Conservation (phyloP, 1,140 invertebrate genomes). For the Orius insidiosus region DNA sequence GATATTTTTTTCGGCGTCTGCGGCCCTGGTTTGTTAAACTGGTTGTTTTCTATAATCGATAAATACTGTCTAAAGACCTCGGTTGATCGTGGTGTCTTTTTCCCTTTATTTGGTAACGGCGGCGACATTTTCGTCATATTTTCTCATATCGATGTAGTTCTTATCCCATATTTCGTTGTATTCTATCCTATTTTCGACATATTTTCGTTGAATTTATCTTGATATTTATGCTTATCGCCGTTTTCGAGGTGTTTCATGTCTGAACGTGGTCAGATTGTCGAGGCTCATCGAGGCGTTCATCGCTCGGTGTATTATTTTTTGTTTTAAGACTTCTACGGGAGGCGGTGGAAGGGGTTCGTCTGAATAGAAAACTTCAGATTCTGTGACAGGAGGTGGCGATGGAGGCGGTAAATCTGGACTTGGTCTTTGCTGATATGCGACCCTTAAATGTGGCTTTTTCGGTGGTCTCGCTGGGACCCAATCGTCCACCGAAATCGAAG, state of each 20-base stretch:
- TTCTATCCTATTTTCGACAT: slow-evolving; percentile 15
- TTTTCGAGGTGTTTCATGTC: slow-evolving; percentile 13
- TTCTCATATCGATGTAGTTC: slow-evolving; percentile 10
- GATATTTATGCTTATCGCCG: not conserved
- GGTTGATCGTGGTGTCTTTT: slow-evolving; percentile 15
- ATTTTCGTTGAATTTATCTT: slow-evolving; percentile 16
- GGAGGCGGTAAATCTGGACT: slow-evolving; percentile 23
- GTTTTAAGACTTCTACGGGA: slow-evolving; percentile 29
- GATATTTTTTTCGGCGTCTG: slow-evolving; percentile 15
- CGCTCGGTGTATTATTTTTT: slow-evolving; percentile 26
- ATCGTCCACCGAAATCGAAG: slow-evolving; percentile 44
- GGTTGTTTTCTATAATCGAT: slow-evolving; percentile 15
- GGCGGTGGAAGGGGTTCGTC: slow-evolving; percentile 54
- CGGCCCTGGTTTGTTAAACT: slow-evolving; percentile 19
- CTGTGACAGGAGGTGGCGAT: slow-evolving; percentile 20
- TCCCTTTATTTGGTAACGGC: slow-evolving; percentile 9
- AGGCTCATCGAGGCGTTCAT: slow-evolving; percentile 14
- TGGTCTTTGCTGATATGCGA: slow-evolving; percentile 21
- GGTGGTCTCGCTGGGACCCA: slow-evolving; percentile 53
- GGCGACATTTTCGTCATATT: slow-evolving; percentile 17
- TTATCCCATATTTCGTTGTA: slow-evolving; percentile 13
- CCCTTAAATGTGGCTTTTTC: slow-evolving; percentile 55
- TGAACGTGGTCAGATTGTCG: slow-evolving; percentile 11
- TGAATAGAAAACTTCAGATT: slow-evolving; percentile 22
- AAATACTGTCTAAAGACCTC: slow-evolving; percentile 18